A percentile compares a stretch with the other conserved stretches of the same genome.
Conservation (phyloP, 2,888 invertebrate species). For the Rhopalosiphum nymphaeae region DNA sequence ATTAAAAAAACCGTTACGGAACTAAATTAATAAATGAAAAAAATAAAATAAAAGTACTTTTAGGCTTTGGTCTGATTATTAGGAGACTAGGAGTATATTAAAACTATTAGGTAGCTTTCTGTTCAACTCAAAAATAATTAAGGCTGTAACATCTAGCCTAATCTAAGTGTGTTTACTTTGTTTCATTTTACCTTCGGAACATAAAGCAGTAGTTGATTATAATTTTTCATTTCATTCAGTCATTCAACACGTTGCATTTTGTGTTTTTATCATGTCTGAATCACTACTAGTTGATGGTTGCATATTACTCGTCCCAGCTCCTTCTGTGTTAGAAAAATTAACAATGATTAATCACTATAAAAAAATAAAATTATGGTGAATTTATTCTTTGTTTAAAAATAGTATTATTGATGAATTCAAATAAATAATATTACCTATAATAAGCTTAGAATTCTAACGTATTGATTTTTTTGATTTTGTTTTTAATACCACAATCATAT, state of each 20-base stretch:
- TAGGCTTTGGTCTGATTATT: constrained; percentile 57
- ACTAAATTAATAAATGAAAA: constrained; percentile 34
- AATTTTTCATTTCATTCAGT: constrained; percentile 32
- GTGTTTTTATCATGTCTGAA: constrained; percentile 48
- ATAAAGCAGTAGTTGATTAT: constrained; percentile 15
- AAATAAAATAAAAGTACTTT: constrained; percentile 53
- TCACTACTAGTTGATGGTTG: constrained; percentile 43
- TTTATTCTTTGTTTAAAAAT: background rate
- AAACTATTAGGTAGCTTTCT: constrained; percentile 22
- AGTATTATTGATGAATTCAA: background rate
- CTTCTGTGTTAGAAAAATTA: constrained; percentile 20
- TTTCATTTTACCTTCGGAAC: constrained; percentile 53
- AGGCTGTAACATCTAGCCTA: constrained; percentile 15
- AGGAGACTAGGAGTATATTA: constrained; percentile 49
- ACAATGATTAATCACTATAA: background rate
- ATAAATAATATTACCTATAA: background rate
- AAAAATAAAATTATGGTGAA: background rate
- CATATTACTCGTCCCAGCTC: constrained; percentile 46
- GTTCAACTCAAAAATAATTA: constrained; percentile 25
- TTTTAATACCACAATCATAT: background rate
- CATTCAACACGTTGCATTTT: constrained; percentile 57
- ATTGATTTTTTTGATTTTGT: background rate
- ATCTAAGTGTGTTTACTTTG: constrained; percentile 14
- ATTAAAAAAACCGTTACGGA: constrained; percentile 4
- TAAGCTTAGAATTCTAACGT: background rate